Evolutionary conservation across 1,140 invertebrate genomes (phyloP).

Genomic region (Ridgeia piscesae): DNA sequence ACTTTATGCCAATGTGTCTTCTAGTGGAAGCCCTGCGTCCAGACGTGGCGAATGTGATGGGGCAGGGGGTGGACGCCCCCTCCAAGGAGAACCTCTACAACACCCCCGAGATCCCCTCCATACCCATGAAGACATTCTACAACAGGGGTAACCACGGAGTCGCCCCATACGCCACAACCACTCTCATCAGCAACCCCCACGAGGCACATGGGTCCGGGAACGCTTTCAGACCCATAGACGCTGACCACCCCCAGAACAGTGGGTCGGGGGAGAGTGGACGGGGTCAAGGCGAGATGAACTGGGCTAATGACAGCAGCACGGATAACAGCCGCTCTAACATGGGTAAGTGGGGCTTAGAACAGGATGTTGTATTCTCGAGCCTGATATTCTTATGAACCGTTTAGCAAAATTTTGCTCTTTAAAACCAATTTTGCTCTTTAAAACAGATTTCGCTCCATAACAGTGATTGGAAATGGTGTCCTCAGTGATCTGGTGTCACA

Average conservation of each 20-base stretch:
- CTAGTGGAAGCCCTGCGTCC: conserved; percentile 26
- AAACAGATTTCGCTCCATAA: too few relatives aligned
- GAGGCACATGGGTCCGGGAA: neutral
- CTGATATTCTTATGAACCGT: too few relatives aligned
- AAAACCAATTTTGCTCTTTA: too few relatives aligned
- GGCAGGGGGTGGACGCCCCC: conserved; percentile 37
- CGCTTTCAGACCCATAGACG: conserved; percentile 44
- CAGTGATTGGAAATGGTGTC: too few relatives aligned
- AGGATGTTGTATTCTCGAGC: too few relatives aligned
- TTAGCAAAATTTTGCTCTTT: too few relatives aligned
- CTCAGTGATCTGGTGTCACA: too few relatives aligned
- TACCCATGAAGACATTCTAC: conserved; percentile 74
- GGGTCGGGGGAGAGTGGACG: conserved; percentile 55
- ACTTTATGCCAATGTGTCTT: neutral
- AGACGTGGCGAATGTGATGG: conserved; percentile 45
- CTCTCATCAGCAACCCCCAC: conserved; percentile 60
- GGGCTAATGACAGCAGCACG: conserved; percentile 49
- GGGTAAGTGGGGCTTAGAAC: conserved; percentile 35
- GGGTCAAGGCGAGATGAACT: conserved; percentile 48
- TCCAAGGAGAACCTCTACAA: conserved; percentile 43
- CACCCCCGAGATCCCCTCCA: conserved; percentile 35
- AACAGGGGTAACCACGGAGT: conserved; percentile 65
- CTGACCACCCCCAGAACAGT: conserved; percentile 43
- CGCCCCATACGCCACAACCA: conserved; percentile 82
- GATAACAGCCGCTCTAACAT: conserved; percentile 52